phyloP scores from a whole-genome alignment of 2,888 invertebrate genomes.

The Lutraria lutraria region DNA sequence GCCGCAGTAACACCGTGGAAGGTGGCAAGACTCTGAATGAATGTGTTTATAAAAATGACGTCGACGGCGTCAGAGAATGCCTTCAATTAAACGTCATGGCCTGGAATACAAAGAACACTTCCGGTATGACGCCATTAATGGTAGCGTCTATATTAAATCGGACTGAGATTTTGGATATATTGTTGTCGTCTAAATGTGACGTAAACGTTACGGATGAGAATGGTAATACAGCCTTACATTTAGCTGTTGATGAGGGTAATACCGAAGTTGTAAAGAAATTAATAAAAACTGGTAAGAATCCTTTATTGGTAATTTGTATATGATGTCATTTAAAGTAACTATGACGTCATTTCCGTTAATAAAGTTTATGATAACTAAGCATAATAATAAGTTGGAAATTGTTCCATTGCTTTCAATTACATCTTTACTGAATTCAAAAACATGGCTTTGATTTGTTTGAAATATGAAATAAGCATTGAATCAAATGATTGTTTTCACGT shows the following conservation, averaged over 20 bases:
- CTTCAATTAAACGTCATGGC: constrained; percentile 32
- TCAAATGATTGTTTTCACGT: no score
- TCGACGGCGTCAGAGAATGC: constrained; percentile 38
- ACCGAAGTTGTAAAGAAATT: constrained; percentile 61
- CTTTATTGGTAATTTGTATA: neutral
- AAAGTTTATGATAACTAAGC: neutral
- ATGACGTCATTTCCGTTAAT: neutral
- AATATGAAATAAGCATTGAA: no score
- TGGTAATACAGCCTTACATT: constrained; percentile 70
- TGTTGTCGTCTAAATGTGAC: constrained; percentile 65
- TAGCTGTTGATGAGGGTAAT: constrained; percentile 68
- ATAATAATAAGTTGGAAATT: no score
- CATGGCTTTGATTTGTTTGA: no score
- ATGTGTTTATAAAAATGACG: constrained; percentile 59
- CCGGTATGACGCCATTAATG: constrained; percentile 66
- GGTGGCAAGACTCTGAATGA: constrained; percentile 27
- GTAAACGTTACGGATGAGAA: constrained; percentile 63
- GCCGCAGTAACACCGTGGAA: neutral
- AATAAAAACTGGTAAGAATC: constrained; percentile 56
- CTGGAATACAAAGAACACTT: constrained; percentile 50
- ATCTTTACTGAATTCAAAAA: no score
- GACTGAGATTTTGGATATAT: constrained; percentile 43
- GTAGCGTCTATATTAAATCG: constrained; percentile 54
- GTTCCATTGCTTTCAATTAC: no score
- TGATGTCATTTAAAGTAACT: neutral